phyloP scores from a whole-genome alignment of 2,113 vertebrate species.

The Pteropus alecto region DNA sequence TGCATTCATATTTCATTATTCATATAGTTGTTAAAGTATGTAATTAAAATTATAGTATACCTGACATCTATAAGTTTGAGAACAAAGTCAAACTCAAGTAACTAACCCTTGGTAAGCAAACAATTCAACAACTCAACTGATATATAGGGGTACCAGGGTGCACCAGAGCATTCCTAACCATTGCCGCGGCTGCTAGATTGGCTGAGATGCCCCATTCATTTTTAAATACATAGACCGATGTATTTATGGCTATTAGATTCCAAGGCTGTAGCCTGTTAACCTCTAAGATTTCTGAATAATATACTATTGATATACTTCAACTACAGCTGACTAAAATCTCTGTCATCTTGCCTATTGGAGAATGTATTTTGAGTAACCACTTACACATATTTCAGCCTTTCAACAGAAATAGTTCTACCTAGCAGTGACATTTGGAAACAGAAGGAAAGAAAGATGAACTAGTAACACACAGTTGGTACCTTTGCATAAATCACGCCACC shows the following conservation, averaged over 20 bases:
- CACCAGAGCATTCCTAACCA: not conserved
- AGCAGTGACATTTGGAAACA: not conserved
- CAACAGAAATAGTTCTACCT: not conserved
- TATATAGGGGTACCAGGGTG: accelerated
- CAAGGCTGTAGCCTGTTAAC: not conserved
- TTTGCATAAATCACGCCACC: not conserved
- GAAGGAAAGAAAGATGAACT: not conserved
- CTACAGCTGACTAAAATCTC: not conserved
- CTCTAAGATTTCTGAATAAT: not conserved
- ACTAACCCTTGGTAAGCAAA: not conserved
- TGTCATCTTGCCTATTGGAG: not conserved
- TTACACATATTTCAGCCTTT: not conserved
- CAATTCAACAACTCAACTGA: not conserved
- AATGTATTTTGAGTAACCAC: not conserved
- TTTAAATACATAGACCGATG: not conserved
- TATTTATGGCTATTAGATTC: not conserved
- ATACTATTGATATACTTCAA: not conserved
- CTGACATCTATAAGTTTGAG: not conserved
- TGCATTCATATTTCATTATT: not conserved
- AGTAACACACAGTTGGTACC: not conserved
- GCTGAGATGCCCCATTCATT: not conserved
- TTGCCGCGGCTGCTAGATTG: not conserved
- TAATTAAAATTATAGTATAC: not conserved
- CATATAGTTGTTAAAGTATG: not conserved
- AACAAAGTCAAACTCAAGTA: not conserved